These are phyloP conservation scores for Sialis lutaria DNA, from an alignment of 2,888 invertebrate genomes.

Conservation along the genomic window DNA sequence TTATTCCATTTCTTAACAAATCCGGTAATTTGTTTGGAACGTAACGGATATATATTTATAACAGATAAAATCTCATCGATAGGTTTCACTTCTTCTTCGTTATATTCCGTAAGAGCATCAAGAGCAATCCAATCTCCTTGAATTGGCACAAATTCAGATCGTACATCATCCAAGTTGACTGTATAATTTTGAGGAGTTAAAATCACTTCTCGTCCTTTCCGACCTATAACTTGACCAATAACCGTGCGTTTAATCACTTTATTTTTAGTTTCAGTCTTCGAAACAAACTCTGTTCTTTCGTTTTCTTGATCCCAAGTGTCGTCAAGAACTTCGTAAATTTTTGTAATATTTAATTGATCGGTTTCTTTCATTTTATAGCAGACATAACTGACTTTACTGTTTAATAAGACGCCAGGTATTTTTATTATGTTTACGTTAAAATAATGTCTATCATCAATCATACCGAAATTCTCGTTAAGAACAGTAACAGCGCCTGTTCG, in stretches of 20 bases:
- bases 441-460: constrained; percentile 39
- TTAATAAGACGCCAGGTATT: constrained; percentile 25
- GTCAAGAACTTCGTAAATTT: constrained; percentile 31
- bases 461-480: constrained; percentile 27
- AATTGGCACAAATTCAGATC: constrained; percentile 45
- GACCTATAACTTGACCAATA: constrained; percentile 24
- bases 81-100: constrained; percentile 32
- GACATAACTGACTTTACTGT: constrained; percentile 38
- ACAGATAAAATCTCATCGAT: constrained; percentile 42
- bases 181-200: constrained; percentile 37
- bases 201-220: constrained; percentile 22
- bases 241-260: constrained; percentile 17
- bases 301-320: constrained; percentile 19
- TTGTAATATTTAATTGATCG: constrained; percentile 29
- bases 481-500: constrained; percentile 39
- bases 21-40: constrained; percentile 35
- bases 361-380: constrained; percentile 28
- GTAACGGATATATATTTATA: constrained; percentile 36
- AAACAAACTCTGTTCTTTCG: constrained; percentile 15
- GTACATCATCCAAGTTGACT: constrained; percentile 41
- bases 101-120: constrained; percentile 40
- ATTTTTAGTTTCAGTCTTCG: constrained; percentile 6
- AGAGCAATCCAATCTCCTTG: constrained; percentile 53
- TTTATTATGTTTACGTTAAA: constrained; percentile 28
- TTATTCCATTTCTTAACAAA: constrained; percentile 26